phyloP scores from a whole-genome alignment of 1,140 invertebrate genomes.

The Stegodyphus dumicola region DNA sequence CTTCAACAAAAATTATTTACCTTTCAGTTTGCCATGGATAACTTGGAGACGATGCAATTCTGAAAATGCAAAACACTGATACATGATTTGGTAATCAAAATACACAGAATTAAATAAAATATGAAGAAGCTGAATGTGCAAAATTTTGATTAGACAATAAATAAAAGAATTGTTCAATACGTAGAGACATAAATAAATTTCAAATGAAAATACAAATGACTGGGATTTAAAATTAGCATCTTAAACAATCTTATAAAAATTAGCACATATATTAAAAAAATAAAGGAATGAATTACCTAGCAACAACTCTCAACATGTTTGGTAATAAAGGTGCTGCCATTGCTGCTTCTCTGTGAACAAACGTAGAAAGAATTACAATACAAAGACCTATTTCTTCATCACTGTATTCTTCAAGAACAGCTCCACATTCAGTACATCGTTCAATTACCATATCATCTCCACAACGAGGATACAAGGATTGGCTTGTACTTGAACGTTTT shows the following conservation, averaged over 20 bases:
- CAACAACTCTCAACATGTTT: constrained; percentile 87
- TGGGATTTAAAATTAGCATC: too few species aligned
- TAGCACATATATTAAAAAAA: neutral
- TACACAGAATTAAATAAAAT: too few species aligned
- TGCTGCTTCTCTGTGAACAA: constrained; percentile 93
- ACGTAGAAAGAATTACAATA: constrained; percentile 93
- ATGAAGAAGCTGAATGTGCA: too few species aligned
- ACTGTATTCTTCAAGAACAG: constrained; percentile 89
- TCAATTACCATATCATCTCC: constrained; percentile 63
- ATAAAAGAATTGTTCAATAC: too few species aligned
- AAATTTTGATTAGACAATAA: too few species aligned
- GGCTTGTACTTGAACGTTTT: constrained; percentile 52
- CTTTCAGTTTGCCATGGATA: constrained; percentile 91
- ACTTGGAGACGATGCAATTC: constrained; percentile 66
- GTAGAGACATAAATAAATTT: too few species aligned
- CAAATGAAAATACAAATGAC: too few species aligned
- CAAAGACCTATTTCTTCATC: constrained; percentile 96
- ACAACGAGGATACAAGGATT: constrained; percentile 33
- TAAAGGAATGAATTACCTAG: constrained; percentile 75
- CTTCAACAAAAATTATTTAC: constrained; percentile 62
- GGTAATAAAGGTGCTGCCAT: constrained; percentile 92
- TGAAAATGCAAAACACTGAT: constrained; percentile 46
- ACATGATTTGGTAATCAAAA: too few species aligned
- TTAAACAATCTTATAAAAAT: too few species aligned
- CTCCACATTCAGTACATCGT: constrained; percentile 70